phyloP scores from a whole-genome alignment of 30 jellyfish, hydroid and myxozoan genomes.

The Cassiopea xamachana region DNA sequence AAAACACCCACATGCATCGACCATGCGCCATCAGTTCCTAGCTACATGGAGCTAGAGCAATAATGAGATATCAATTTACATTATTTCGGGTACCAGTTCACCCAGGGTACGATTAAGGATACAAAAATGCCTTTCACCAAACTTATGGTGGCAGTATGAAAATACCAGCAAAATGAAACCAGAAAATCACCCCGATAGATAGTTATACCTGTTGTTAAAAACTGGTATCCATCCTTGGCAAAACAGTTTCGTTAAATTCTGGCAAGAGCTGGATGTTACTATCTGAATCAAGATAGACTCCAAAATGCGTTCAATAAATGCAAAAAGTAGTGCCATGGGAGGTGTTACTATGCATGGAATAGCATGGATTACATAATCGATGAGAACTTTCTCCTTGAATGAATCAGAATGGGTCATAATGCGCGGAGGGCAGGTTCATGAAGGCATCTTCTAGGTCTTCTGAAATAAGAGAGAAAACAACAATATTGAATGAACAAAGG shows the following conservation, averaged over 20 bases:
- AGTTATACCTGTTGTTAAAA: constrained; percentile 55
- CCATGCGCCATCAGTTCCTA: not conserved
- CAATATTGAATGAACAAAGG: not conserved
- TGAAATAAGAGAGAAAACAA: not conserved
- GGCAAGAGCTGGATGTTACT: constrained; percentile 10
- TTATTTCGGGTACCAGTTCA: constrained; percentile 56
- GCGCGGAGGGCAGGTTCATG: not conserved
- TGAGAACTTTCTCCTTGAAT: constrained; percentile 29
- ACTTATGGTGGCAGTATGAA: constrained; percentile 76
- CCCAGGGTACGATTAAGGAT: constrained; percentile 21
- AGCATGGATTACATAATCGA: constrained; percentile 74
- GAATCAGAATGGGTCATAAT: constrained; percentile 53
- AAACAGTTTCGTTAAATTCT: constrained; percentile 18
- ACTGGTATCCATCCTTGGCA: constrained; percentile 66
- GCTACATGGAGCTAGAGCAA: not conserved
- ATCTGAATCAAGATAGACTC: not conserved
- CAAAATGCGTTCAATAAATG: not conserved
- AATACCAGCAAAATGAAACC: constrained; percentile 74
- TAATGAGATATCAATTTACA: constrained; percentile 8
- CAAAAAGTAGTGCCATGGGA: not conserved
- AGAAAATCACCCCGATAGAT: constrained; percentile 72
- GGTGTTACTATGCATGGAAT: constrained; percentile 8
- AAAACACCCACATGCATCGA: no score
- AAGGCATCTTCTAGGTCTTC: not conserved
- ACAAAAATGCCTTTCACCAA: constrained; percentile 59